Percentiles rank a stretch among this genome's conserved stretches.
Evolutionary conservation across 2,113 vertebrate genomes (phyloP).

Genomic region (Tretioscincus oriximinensis): DNA sequence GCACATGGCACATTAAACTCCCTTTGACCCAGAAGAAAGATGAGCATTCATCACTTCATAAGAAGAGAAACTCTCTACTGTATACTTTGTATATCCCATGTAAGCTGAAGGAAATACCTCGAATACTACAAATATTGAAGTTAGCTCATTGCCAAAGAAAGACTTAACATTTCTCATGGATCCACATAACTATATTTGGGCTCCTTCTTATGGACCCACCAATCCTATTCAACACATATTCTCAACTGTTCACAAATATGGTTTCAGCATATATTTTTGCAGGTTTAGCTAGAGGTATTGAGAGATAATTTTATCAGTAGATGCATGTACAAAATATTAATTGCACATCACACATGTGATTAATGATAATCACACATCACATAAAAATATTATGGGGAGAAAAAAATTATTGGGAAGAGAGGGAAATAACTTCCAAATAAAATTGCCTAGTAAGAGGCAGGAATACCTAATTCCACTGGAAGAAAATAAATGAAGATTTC

Average conservation of each 20-base stretch:
- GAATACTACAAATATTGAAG: slow-evolving; percentile 57
- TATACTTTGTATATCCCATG: slow-evolving; percentile 44
- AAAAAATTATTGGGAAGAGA: neutral
- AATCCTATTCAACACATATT: neutral
- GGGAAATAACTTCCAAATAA: neutral
- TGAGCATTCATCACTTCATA: slow-evolving; percentile 34
- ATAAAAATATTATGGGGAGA: neutral
- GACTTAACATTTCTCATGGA: slow-evolving; percentile 4
- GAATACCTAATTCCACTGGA: neutral
- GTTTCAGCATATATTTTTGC: neutral
- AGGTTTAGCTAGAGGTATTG: neutral
- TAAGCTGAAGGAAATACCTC: slow-evolving; percentile 56
- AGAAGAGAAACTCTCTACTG: slow-evolving; percentile 32
- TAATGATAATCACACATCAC: neutral
- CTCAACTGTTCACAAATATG: neutral
- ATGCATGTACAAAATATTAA: neutral
- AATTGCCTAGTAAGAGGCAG: neutral
- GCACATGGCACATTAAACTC: slow-evolving; percentile 35
- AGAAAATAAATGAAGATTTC: neutral
- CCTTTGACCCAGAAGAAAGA: slow-evolving; percentile 45
- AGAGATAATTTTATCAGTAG: neutral
- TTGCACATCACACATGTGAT: neutral
- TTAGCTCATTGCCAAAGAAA: slow-evolving; percentile 53
- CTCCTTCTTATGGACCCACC: fast-evolving
- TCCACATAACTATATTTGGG: slow-evolving; percentile 15